phyloP scores from a whole-genome alignment of 2,888 invertebrate genomes.

The Andrena marginata region DNA sequence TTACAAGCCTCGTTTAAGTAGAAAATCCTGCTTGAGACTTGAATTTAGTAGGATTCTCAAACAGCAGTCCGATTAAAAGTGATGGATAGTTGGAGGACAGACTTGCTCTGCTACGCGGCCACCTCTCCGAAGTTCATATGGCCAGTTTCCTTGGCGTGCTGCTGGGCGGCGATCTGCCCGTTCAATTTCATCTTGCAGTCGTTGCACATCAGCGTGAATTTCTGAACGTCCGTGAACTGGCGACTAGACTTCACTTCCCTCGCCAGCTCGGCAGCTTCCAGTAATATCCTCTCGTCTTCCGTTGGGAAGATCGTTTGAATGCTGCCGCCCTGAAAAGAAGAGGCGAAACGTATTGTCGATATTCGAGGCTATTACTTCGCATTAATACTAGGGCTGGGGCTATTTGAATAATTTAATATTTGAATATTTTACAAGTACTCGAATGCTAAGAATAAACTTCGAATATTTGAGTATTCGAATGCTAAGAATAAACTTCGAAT shows the following conservation, averaged over 20 bases:
- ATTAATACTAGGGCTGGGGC: not conserved
- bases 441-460: too few relatives aligned
- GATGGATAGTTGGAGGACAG: conserved; percentile 20
- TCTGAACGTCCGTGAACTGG: conserved; percentile 96
- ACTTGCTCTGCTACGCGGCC: conserved; percentile 70
- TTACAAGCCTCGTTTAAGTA: conserved; percentile 54
- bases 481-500: too few relatives aligned
- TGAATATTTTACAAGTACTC: too few relatives aligned
- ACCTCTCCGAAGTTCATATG: conserved; percentile 94
- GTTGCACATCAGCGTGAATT: conserved; percentile 93
- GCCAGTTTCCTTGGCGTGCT: conserved; percentile 93
- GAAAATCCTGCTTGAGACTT: conserved; percentile 52
- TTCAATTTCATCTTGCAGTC: conserved; percentile 91
- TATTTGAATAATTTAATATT: too few relatives aligned
- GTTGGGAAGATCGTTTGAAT: conserved; percentile 93
- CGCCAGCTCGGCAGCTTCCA: conserved; percentile 94
- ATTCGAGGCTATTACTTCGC: too few relatives aligned
- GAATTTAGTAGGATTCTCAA: conserved; percentile 52
- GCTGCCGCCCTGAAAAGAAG: conserved; percentile 87
- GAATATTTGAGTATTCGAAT: too few relatives aligned
- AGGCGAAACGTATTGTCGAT: too few relatives aligned
- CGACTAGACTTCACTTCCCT: conserved; percentile 94
- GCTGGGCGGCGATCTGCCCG: conserved; percentile 93
- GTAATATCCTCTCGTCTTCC: conserved; percentile 90
- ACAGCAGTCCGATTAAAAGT: conserved; percentile 41